Conservation (phyloP, 2,888 invertebrate genomes). For the Hoplodrina blanda region DNA sequence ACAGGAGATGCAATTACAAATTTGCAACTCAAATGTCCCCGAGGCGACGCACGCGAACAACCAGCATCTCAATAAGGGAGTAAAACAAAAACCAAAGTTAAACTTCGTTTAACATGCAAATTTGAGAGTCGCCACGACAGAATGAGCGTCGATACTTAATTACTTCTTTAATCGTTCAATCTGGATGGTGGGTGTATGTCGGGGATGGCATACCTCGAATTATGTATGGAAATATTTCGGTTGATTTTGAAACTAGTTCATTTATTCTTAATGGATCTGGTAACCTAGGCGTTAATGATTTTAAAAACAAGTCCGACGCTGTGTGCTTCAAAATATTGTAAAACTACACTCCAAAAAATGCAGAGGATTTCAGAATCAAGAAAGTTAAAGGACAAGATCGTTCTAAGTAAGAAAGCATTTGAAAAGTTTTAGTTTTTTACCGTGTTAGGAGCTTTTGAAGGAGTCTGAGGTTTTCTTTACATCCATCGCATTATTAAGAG, state of each 20-base stretch:
- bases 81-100: slow-evolving; percentile 87
- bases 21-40: slow-evolving; percentile 70
- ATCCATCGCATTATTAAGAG: too few relatives aligned
- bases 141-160: slow-evolving; percentile 90
- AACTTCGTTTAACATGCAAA: slow-evolving; percentile 91
- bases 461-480: background rate
- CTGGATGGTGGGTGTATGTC: slow-evolving; percentile 82
- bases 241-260: background rate
- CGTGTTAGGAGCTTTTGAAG: background rate
- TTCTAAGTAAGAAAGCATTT: background rate
- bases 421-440: too few relatives aligned
- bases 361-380: background rate
- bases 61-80: slow-evolving; percentile 87
- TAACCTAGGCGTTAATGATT: background rate
- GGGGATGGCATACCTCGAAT: slow-evolving; percentile 45
- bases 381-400: background rate
- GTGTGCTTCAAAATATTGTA: background rate
- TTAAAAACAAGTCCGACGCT: background rate
- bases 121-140: slow-evolving; percentile 89
- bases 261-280: background rate
- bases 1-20: slow-evolving; percentile 11
- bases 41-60: slow-evolving; percentile 83
- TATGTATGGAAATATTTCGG: slow-evolving; percentile 16
- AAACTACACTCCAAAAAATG: background rate
- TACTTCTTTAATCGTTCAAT: slow-evolving; percentile 90